These are phyloP conservation scores for Autographa pulchrina DNA, from an alignment of 2,888 invertebrate species.

Conservation along the genomic window DNA sequence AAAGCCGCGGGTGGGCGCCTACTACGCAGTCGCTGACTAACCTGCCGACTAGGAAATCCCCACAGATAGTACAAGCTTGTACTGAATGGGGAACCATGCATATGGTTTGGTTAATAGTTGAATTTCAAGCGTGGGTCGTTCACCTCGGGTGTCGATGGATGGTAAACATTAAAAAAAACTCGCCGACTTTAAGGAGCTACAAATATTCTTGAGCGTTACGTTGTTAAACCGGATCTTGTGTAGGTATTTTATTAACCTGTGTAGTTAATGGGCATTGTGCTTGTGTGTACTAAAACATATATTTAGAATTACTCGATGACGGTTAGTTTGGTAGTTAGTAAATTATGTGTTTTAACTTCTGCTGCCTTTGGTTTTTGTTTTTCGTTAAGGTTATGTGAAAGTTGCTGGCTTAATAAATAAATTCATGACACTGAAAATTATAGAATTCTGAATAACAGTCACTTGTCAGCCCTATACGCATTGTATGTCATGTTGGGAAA, in stretches of 20 bases:
- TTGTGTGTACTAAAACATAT: background rate
- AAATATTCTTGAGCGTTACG: constrained; percentile 53
- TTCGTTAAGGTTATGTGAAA: no score
- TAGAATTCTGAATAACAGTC: background rate
- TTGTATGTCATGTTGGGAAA: constrained; percentile 3
- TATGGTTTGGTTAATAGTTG: constrained; percentile 67
- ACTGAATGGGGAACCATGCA: constrained; percentile 62
- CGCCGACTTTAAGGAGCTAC: constrained; percentile 32
- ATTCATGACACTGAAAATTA: background rate
- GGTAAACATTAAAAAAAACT: constrained; percentile 59
- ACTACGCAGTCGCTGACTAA: constrained; percentile 47
- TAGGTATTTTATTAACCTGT: constrained; percentile 36
- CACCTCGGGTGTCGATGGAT: constrained; percentile 68
- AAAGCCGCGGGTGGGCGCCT: constrained; percentile 64
- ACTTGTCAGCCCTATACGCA: background rate
- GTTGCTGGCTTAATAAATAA: background rate
- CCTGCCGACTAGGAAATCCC: constrained; percentile 64
- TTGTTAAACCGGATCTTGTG: constrained; percentile 40
- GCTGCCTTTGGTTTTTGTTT: background rate
- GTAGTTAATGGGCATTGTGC: constrained; percentile 4
- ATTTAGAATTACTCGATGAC: background rate
- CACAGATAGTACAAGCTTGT: constrained; percentile 54
- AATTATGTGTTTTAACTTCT: background rate
- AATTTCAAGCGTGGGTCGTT: constrained; percentile 72
- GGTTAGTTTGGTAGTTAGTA: background rate